Evolutionary conservation across 2,888 invertebrate genomes (phyloP).

Genomic region (Troilus luridus): DNA sequence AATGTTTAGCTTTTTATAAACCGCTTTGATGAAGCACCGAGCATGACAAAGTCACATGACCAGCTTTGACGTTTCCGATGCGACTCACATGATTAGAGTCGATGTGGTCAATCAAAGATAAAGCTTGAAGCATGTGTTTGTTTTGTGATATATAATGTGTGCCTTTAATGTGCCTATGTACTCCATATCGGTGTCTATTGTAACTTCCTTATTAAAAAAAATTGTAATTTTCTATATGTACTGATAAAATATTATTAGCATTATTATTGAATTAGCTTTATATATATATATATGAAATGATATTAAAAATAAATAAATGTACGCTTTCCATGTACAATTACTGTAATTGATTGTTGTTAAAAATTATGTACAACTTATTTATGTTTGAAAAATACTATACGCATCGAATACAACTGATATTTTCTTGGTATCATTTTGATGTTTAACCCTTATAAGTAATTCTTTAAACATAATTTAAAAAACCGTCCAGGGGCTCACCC

Average conservation of each 20-base stretch:
- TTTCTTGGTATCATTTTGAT: background rate
- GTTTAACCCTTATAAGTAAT: background rate
- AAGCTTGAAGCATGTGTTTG: constrained; percentile 9
- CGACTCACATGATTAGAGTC: background rate
- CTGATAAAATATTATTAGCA: background rate
- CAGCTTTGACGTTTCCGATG: background rate
- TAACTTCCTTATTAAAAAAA: background rate
- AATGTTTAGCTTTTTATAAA: constrained; percentile 47
- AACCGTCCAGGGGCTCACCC: too few relatives aligned
- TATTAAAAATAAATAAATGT: background rate
- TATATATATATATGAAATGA: background rate
- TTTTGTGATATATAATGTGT: constrained; percentile 52
- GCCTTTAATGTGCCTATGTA: constrained; percentile 53
- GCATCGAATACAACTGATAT: constrained; percentile 22
- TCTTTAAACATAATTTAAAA: background rate
- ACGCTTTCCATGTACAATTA: constrained; percentile 33
- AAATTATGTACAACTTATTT: constrained; percentile 10
- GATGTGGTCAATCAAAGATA: background rate
- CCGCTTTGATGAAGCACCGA: constrained; percentile 43
- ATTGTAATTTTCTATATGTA: constrained; percentile 49
- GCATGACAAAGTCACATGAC: background rate
- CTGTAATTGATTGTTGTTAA: background rate
- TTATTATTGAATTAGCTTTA: constrained; percentile 31
- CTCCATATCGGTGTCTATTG: constrained; percentile 21
- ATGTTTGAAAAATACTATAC: background rate